Conservation (phyloP, 2,888 invertebrate species). For the Pterobdella sp. region DNA sequence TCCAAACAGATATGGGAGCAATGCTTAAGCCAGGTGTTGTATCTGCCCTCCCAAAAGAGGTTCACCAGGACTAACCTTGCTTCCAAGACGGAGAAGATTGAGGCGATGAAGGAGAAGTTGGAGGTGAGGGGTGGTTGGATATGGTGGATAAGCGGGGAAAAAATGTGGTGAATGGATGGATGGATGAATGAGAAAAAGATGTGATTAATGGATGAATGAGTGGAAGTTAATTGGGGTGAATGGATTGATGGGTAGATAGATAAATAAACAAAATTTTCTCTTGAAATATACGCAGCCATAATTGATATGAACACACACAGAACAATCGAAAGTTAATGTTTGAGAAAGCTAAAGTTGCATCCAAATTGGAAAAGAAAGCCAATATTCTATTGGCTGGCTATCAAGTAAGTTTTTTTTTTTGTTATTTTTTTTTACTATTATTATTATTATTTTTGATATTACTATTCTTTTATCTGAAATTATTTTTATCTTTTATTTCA, state of each 20-base stretch:
- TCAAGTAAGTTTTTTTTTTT: slow-evolving; percentile 55
- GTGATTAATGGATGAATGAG: not conserved
- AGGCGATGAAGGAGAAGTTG: slow-evolving; percentile 80
- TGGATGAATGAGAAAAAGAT: too few relatives aligned
- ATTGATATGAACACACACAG: slow-evolving; percentile 38
- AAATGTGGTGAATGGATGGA: too few relatives aligned
- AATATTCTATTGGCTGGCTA: slow-evolving; percentile 89
- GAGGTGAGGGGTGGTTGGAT: too few relatives aligned
- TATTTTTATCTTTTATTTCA: too few relatives aligned
- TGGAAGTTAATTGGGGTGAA: not conserved
- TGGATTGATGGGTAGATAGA: too few relatives aligned
- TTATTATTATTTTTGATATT: too few relatives aligned
- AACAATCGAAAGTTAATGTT: slow-evolving; percentile 86
- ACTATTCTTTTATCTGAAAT: too few relatives aligned
- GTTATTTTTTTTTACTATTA: too few relatives aligned
- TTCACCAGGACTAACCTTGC: slow-evolving; percentile 90
- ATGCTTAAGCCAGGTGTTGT: slow-evolving; percentile 81
- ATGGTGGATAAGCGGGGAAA: too few relatives aligned
- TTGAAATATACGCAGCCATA: too few relatives aligned
- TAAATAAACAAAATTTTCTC: too few relatives aligned
- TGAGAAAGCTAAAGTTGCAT: slow-evolving; percentile 87
- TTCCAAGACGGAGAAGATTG: slow-evolving; percentile 87
- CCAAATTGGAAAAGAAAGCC: slow-evolving; percentile 93
- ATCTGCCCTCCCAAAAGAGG: slow-evolving; percentile 78
- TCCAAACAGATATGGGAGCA: slow-evolving; percentile 96